Base-by-base conservation (phyloP, 2,888 invertebrate species). In the Patella caerulea region DNA sequence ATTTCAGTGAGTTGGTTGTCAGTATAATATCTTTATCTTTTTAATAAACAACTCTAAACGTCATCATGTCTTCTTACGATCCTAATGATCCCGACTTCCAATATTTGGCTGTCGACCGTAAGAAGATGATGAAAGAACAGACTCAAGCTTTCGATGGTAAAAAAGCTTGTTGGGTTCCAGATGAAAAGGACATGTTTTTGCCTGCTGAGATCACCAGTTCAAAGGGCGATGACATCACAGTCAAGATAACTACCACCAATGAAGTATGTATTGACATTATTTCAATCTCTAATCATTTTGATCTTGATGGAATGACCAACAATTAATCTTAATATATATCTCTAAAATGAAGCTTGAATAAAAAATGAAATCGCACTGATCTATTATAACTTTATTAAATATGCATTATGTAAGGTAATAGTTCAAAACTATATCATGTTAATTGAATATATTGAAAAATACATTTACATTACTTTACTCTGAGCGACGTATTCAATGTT, bases 101-200 rank as follows among this genome's bases (percentile, higher is more conserved):
- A 65, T 65, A 65, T 65, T 24, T 65, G 65, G 65, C 65, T 65
- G 65, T 65, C 19, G 65, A 65, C 65, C 19, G 65, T 12, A 65
- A 65, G 65, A 65, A 65, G 19, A 24, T 65, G 65, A 65, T 65
- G 65, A 24, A 65, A 14, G 65, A 65, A 65, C 65, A 65, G 24
- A 65, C 65, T 19, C 19, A 65, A 65, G 65, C 65, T 19, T 65
- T 65, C 24, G 65, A 65, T 65, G 65, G 65, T 19, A 65, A 65
- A 65, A 65, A 65, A 65, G 65, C 65, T 65, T 65, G 65, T 65
- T 65, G 65, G 65, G 65, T 65, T 24, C 65, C 65, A 24, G 65
- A 65, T 65, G 12, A 19, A 24, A 19, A 65, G 24, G 65, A 19
- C 65, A 24, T 24, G 19, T 65, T 65, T 24, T 65, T 65, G 14